Base-by-base conservation (phyloP, 2,888 invertebrate genomes). In the Steinernema scapterisci region DNA sequence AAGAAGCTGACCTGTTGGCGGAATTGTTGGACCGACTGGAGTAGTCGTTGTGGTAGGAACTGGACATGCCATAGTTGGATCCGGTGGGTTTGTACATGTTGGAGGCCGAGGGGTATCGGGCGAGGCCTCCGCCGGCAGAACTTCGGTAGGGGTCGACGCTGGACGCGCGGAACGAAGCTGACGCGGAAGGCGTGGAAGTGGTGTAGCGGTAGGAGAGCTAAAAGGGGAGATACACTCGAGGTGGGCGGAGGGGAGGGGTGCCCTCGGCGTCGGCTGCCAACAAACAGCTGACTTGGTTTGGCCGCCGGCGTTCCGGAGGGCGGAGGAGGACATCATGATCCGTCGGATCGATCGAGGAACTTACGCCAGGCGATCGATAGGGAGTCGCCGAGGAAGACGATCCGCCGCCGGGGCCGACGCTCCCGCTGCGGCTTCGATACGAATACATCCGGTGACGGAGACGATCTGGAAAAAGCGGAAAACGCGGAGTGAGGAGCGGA, bases 351-450 rank as follows among this genome's bases (percentile, higher is more conserved):
- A 54, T 54, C 54, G 54, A n/a, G n/a, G n/a, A 27, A 54, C 54
- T 54, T 54, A 54, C 54, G 54, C 23, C 54, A 27, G 54, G 54
- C 54, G 54, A 54, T 54, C 54, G 54, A 54, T 54, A 54, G n/a
- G 54, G 21, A 6, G 54, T 6, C 6, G 54, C 21, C 23, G 27
- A 21, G 25, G 54, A 6, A 27, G 25, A 44, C 9, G 45, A 44
- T 44, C 45, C 54, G 54, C 23, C 23, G 6, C n/a, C 13, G 54
- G 54, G 54, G 23, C 54, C 54, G 27, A 54, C 54, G 54, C 54
- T 54, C 23, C 54, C 54, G 54, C 54, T 54, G 23, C 54, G 54
- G 25, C 25, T 25, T 27, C 23, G 25, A 54, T 54, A 54, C 54
- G n/a, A n/a, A n/a, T n/a, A n/a, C n/a, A 54, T 54, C 54, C 23